Base-by-base conservation (phyloP, 2,888 invertebrate genomes). In the Polydrusus tereticollis region DNA sequence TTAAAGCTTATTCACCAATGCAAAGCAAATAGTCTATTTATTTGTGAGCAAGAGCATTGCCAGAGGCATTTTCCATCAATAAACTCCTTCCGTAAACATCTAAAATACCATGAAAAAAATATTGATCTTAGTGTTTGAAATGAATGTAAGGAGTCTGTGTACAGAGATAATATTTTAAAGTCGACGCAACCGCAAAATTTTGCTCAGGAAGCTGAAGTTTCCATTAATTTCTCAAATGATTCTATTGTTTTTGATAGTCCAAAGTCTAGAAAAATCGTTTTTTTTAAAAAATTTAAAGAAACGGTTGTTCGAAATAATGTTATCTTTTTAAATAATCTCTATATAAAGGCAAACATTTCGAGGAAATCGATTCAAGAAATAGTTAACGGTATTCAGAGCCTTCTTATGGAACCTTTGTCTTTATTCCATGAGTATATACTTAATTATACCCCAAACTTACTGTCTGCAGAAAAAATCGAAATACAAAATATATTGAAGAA, bases 341-440 rank as follows among this genome's bases (percentile, higher is more conserved):
- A n/a, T n/a, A n/a, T n/a, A n/a, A n/a, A n/a, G 38, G 4, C 7
- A 38, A 12, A 12, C n/a, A 38, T 38, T 12, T 38, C 7, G n/a
- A 38, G 38, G 10, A 38, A 38, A n/a, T 38, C 38, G 7, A 38
- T 38, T 10, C n/a, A 38, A 38, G n/a, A 18, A 63, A 62, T 58
- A 70, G 14, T 23, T 52, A 20, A 38, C 47, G 23, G 36, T 67
- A 33, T 67, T 63, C 50, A 47, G 67, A 29, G 20, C 70, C 7
- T 38, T 16, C 18, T 66, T 70, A 18, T 43, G 62, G 63, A 57
- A 21, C n/a, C 29, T 23, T 8, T 72, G 57, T 65, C 72, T 72
- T 20, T 67, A 74, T 55, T 20, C 55, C 67, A 59, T 36, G 45
- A 38, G 67, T 41, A 74, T 74, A 70, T 21, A 33, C 10, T 63